Percentiles rank a stretch among this genome's conserved stretches.
Conservation (phyloP, 2,113 vertebrate species). For the Bambusicola thoracicus region DNA sequence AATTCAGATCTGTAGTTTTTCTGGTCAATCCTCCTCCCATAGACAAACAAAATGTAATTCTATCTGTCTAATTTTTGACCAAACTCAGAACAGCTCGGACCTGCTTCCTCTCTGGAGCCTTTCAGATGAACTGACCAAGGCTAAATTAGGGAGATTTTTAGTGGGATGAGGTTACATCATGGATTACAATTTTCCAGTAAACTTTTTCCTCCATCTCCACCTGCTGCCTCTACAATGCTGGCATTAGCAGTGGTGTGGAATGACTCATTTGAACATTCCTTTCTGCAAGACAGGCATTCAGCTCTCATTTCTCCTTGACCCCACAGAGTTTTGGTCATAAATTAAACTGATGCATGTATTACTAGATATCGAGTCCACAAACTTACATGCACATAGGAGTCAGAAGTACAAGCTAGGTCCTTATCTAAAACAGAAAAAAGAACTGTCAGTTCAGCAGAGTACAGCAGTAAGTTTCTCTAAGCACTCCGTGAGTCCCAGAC, state of each 20-base stretch:
- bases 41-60: not conserved
- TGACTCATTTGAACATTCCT: slow-evolving; percentile 38
- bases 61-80: not conserved
- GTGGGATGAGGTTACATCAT: not conserved
- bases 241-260: not conserved
- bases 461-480: not conserved
- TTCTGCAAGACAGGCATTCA: slow-evolving; percentile 4
- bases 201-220: slow-evolving; percentile 45
- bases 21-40: not conserved
- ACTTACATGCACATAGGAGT: slow-evolving; percentile 30
- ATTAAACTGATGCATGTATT: not conserved
- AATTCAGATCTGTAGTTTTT: not conserved
- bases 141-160: not conserved
- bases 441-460: not conserved
- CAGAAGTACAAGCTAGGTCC: slow-evolving; percentile 47
- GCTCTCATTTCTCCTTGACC: not conserved
- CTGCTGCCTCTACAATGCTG: slow-evolving; percentile 22
- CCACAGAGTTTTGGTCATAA: not conserved
- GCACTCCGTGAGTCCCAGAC: not conserved
- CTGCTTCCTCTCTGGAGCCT: not conserved
- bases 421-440: slow-evolving; percentile 31
- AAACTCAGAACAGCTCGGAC: not conserved
- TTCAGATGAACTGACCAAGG: not conserved
- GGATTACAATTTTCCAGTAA: slow-evolving; percentile 17
- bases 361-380: not conserved